Base-by-base conservation (phyloP, 2,797 vertebrate genomes). In the Synanceia verrucosa region DNA sequence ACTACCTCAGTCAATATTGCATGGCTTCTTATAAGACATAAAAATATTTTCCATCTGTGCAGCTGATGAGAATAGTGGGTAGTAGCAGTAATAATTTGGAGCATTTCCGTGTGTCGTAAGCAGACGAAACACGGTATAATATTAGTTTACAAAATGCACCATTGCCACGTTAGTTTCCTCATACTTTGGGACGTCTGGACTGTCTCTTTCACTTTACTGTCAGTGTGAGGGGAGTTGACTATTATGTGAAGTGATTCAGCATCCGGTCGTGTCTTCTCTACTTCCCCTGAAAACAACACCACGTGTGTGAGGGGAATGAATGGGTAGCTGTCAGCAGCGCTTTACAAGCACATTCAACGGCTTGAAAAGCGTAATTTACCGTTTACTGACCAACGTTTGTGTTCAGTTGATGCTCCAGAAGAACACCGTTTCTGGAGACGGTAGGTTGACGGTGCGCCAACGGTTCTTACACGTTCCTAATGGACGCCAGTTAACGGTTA, bases 221-320 rank as follows among this genome's bases (percentile, higher is more conserved):
- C 0, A 0, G 1, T 1, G 13, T 0, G 9, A 4, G 2, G 2
- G 6, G 10, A 11, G 4, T 19, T 55, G 65, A 34, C 2, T 0
- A 2, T 13, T 73, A 0, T 2, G 41, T 6, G 29, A 26, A 2
- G 12, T 3, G 4, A 13, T 1, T 41, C 55, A 1, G 0, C 67
- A 9, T 87, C 88, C 86, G 78, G 75, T 71, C 1, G 2, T 0
- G 2, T 13, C 3, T 1, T 5, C 41, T 14, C 41, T 0, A 76
- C 83, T 89, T 92, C 88, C 91, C 4, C 29, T 60, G 59, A 92
- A 85, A 90, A 89, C 87, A 89, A 86, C 19, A 39, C 71, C 89
- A 87, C 88, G 69, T 87, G 89, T 82, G 69, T n/a, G 41, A 2
- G 24, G 9, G 1, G 23, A 67, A 50, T 63, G 67, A 71, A 77